A percentile compares a stretch with the other conserved stretches of the same genome.
phyloP scores from a whole-genome alignment of 1,140 invertebrate species.

The Brachionus calyciflorus region DNA sequence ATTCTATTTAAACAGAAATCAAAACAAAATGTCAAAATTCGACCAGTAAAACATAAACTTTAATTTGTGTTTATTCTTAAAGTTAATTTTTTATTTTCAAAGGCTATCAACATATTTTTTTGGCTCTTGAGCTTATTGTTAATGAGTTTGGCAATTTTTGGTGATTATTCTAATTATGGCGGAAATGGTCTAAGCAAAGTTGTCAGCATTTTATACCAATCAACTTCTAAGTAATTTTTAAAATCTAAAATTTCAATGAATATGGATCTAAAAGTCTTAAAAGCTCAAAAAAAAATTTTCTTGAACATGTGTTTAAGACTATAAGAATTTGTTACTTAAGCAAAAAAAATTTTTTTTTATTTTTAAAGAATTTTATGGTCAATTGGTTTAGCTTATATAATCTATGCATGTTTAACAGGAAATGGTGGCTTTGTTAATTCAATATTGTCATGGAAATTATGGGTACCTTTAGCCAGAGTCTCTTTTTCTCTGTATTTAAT shows the following conservation, averaged over 20 bases:
- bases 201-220: neutral
- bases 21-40: neutral
- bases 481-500: slow-evolving; percentile 86
- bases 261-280: too few relatives aligned
- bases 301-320: too few relatives aligned
- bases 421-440: slow-evolving; percentile 62
- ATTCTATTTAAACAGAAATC: slow-evolving; percentile 44
- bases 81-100: neutral
- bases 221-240: neutral
- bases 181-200: neutral
- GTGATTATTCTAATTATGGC: neutral
- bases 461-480: slow-evolving; percentile 79
- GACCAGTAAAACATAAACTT: neutral
- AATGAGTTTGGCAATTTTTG: neutral
- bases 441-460: slow-evolving; percentile 73
- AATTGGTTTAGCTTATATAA: slow-evolving; percentile 5
- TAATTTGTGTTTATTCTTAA: neutral
- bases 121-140: slow-evolving; percentile 3
- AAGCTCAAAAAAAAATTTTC: too few relatives aligned
- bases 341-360: neutral
- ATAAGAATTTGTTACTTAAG: too few relatives aligned
- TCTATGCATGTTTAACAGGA: neutral
- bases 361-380: slow-evolving; percentile 1
- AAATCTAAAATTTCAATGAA: neutral
- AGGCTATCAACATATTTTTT: neutral